Base-by-base conservation (phyloP, 2,113 vertebrate genomes). In the Notothenia rossii region DNA sequence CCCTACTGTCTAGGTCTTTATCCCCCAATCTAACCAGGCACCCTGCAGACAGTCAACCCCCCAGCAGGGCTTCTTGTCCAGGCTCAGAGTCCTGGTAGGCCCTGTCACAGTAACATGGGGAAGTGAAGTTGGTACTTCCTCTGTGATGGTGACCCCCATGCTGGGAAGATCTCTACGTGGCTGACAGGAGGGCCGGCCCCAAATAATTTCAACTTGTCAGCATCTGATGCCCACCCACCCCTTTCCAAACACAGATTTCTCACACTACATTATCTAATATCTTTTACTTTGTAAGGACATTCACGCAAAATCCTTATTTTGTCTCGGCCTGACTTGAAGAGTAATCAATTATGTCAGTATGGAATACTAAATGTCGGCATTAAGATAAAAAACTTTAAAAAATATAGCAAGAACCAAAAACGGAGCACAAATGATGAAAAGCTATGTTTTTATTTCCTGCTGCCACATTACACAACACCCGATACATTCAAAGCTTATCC, bases 71-170 rank as follows among this genome's bases (percentile, higher is more conserved):
- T 76, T 89, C 94, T 94, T 91, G 86, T 93, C 83, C 84, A 54
- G 67, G 49, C 1, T 86, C 87, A 50, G 83, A 84, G 82, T 75
- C 94, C 89, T 90, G 77, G 90, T 91, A 93, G 92, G 93, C 83
- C 87, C 94, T 90, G 93, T 90, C 92, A 92, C 90, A 91, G 93
- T 87, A 91, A 86, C 88, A 83, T 79, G 63, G 93, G 95, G 84
- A 92, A 85, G 86, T 91, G 96, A 94, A 97, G 95, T 94, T 91
- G 94, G 81, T 82, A 89, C 91, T 96, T 94, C 96, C 95, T 96
- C 90, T 92, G 88, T 94, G 92, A 94, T 93, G 92, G 90, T 93
- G 92, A 91, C 74, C 89, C 86, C 75, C 93, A 92, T 93, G 92
- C 94, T 96, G 95, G 93, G 91, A 95, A 92, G 93, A 94, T 87